Percentiles rank a stretch among this genome's conserved stretches.
These are phyloP conservation scores for Caenorhabditis plicata DNA, from an alignment of 2,888 invertebrate species.

Conservation along the genomic window DNA sequence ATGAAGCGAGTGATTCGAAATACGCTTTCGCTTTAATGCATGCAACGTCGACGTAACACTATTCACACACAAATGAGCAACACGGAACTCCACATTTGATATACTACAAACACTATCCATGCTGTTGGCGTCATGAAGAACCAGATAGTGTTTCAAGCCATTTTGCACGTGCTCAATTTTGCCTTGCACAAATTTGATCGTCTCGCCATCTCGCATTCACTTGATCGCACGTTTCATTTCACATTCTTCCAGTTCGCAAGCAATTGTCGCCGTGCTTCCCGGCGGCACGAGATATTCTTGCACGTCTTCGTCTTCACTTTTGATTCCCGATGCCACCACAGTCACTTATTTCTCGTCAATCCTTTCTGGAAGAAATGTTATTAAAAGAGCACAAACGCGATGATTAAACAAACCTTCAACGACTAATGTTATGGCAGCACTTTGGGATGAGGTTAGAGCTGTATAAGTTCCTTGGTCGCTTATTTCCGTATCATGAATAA, in stretches of 20 bases:
- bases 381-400: too few species aligned
- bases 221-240: constrained; percentile 50
- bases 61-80: constrained; percentile 62
- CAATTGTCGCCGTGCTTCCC: constrained; percentile 64
- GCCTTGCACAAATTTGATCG: constrained; percentile 37
- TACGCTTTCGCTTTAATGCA: constrained; percentile 49
- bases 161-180: constrained; percentile 60
- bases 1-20: constrained; percentile 42
- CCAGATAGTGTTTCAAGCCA: constrained; percentile 63
- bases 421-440: constrained; percentile 55
- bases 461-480: constrained; percentile 60
- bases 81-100: constrained; percentile 58
- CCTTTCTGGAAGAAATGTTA: constrained; percentile 48
- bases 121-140: constrained; percentile 62
- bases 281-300: constrained; percentile 62
- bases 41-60: constrained; percentile 49
- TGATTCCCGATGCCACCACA: constrained; percentile 55
- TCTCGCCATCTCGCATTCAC: constrained; percentile 59
- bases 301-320: constrained; percentile 59
- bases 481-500: constrained; percentile 46
- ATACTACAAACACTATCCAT: constrained; percentile 58
- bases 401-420: constrained; percentile 66
- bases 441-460: constrained; percentile 50
- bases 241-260: constrained; percentile 59
- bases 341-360: constrained; percentile 62